These are phyloP conservation scores for Orchestia grillus DNA, from an alignment of 1,140 invertebrate genomes.

Conservation along the genomic window DNA sequence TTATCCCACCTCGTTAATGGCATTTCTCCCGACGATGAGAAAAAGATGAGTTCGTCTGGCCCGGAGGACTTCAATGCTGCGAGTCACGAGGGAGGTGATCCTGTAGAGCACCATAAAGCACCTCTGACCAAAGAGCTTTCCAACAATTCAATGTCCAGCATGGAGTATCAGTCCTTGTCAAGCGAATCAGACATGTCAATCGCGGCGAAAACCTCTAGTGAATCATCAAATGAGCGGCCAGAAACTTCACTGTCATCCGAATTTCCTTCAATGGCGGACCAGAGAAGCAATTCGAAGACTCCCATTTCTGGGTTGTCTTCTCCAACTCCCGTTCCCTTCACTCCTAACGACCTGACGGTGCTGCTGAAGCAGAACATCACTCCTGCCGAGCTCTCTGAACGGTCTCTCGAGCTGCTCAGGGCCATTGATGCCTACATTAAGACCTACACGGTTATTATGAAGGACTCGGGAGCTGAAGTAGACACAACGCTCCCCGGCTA, in stretches of 20 bases:
- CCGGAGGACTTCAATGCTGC: background rate
- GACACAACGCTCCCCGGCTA: background rate
- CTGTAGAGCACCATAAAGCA: background rate
- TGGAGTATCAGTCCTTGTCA: slow-evolving; percentile 40
- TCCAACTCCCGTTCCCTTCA: slow-evolving; percentile 43
- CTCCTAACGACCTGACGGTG: slow-evolving; percentile 30
- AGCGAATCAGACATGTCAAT: slow-evolving; percentile 39
- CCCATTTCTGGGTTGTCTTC: background rate
- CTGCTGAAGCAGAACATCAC: slow-evolving; percentile 49
- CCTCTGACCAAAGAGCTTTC: slow-evolving; percentile 23
- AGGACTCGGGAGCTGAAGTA: slow-evolving; percentile 33
- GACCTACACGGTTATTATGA: slow-evolving; percentile 48
- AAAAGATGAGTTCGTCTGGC: background rate
- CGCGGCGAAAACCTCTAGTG: background rate
- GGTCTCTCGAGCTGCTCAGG: slow-evolving; percentile 38
- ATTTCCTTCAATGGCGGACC: background rate
- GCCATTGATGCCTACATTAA: slow-evolving; percentile 14
- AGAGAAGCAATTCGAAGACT: slow-evolving; percentile 13
- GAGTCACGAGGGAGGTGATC: background rate
- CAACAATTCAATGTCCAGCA: slow-evolving; percentile 1
- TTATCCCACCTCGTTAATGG: slow-evolving; percentile 32
- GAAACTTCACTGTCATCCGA: slow-evolving; percentile 17
- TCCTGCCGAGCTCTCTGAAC: slow-evolving; percentile 30
- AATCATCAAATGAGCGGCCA: slow-evolving; percentile 6
- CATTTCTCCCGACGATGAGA: background rate